Conservation (phyloP, 2,797 vertebrate genomes). For the Semaprochilodus insignis region DNA sequence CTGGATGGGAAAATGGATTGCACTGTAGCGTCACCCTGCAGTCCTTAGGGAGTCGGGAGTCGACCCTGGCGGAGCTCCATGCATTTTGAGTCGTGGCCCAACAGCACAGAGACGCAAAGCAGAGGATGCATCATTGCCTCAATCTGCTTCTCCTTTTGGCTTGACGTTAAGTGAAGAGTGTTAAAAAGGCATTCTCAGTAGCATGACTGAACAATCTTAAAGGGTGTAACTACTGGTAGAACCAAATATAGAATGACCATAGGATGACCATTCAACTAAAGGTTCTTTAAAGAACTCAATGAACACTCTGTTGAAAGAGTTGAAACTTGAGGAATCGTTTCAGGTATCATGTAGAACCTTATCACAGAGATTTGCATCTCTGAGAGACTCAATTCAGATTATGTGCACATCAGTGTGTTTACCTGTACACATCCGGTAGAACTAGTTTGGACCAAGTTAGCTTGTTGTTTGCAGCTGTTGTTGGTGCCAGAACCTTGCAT, state of each 20-base stretch:
- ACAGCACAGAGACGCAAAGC: constrained; percentile 32
- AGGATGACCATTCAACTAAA: not conserved
- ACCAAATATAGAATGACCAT: not conserved
- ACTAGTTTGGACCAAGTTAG: too few relatives aligned
- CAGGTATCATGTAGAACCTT: too few relatives aligned
- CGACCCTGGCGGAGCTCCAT: constrained; percentile 41
- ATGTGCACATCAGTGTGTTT: too few relatives aligned
- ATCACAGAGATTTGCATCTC: too few relatives aligned
- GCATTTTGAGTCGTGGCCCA: constrained; percentile 41
- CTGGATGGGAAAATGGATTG: constrained; percentile 60
- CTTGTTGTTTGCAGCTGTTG: too few relatives aligned
- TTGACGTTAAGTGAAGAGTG: constrained; percentile 41
- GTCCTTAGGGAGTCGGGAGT: constrained; percentile 32
- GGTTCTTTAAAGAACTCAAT: not conserved
- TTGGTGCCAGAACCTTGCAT: too few relatives aligned
- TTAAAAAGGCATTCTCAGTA: constrained; percentile 4
- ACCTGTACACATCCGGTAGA: too few relatives aligned
- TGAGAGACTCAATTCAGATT: too few relatives aligned
- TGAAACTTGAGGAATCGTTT: too few relatives aligned
- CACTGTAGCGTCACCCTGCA: constrained; percentile 43
- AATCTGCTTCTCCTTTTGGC: constrained; percentile 46
- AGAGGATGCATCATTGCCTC: constrained; percentile 50
- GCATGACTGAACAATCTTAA: not conserved
- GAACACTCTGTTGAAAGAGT: not conserved
- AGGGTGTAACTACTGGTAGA: not conserved